Evolutionary conservation across 1,140 invertebrate genomes (phyloP).

Genomic region (Neodiprion virginianus): DNA sequence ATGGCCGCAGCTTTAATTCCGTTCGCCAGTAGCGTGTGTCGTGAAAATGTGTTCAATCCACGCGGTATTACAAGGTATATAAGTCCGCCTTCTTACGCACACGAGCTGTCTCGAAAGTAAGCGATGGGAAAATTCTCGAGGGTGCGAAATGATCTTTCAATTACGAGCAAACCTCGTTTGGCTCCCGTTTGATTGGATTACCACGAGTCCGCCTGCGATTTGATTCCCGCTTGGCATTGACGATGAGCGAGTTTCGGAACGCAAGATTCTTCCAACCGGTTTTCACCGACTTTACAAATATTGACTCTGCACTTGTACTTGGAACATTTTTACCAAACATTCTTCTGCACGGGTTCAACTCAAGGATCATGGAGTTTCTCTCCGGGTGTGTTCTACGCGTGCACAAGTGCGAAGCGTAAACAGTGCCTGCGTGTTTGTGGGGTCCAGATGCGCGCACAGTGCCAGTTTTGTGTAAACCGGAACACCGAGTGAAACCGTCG

Average conservation of each 20-base stretch:
- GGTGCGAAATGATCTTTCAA: not conserved
- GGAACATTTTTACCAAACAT: not conserved
- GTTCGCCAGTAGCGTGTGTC: no score
- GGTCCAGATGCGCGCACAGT: not conserved
- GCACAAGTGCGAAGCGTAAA: not conserved
- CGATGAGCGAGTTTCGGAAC: not conserved
- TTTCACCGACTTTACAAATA: conserved; percentile 3
- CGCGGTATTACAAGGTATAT: no score
- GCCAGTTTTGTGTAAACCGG: not conserved
- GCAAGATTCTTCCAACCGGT: not conserved
- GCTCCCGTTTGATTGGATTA: not conserved
- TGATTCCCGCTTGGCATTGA: not conserved
- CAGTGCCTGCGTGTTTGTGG: no score
- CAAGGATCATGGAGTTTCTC: not conserved
- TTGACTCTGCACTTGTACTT: not conserved
- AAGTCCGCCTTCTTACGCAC: no score
- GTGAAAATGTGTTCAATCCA: no score
- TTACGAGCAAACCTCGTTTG: conserved; percentile 1
- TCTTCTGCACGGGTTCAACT: not conserved
- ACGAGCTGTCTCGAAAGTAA: no score
- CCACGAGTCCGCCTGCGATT: not conserved
- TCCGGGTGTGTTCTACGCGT: not conserved
- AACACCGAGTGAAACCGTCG: not conserved
- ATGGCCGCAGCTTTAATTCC: no score
- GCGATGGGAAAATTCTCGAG: not conserved